phyloP scores from a whole-genome alignment of 2,797 vertebrate species.

The Coregonus sp. region DNA sequence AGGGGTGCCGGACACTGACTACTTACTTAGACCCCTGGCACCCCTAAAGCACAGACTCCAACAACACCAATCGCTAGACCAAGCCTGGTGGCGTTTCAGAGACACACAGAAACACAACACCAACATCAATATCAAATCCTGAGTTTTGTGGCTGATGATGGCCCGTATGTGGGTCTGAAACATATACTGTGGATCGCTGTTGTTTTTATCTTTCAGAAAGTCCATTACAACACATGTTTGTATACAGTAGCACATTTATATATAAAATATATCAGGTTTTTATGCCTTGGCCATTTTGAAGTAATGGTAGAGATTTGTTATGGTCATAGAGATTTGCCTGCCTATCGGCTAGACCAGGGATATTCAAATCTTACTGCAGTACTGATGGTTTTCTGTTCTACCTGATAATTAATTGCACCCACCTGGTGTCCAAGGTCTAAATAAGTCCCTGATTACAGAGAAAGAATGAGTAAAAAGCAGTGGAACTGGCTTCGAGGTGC shows the following conservation, averaged over 20 bases:
- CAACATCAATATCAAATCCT: background rate
- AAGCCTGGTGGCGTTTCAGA: constrained; percentile 52
- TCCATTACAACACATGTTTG: background rate
- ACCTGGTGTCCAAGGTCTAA: no score
- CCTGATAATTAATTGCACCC: no score
- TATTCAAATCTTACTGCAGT: no score
- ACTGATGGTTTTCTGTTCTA: no score
- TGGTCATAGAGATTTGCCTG: background rate
- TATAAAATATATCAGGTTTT: background rate
- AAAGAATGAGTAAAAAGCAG: no score
- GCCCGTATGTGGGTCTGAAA: background rate
- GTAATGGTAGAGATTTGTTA: no score
- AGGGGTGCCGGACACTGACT: constrained; percentile 16
- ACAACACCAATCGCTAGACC: constrained; percentile 47
- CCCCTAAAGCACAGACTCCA: constrained; percentile 32
- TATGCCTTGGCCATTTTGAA: no score
- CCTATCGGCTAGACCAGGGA: background rate
- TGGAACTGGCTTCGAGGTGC: background rate
- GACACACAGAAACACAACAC: constrained; percentile 36
- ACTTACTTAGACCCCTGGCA: constrained; percentile 43
- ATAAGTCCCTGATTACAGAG: no score
- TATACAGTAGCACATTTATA: background rate
- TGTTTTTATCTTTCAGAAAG: background rate
- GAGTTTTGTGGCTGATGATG: background rate
- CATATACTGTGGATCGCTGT: background rate